Base-by-base conservation (phyloP, 2,888 invertebrate genomes). In the Conus canariensis region DNA sequence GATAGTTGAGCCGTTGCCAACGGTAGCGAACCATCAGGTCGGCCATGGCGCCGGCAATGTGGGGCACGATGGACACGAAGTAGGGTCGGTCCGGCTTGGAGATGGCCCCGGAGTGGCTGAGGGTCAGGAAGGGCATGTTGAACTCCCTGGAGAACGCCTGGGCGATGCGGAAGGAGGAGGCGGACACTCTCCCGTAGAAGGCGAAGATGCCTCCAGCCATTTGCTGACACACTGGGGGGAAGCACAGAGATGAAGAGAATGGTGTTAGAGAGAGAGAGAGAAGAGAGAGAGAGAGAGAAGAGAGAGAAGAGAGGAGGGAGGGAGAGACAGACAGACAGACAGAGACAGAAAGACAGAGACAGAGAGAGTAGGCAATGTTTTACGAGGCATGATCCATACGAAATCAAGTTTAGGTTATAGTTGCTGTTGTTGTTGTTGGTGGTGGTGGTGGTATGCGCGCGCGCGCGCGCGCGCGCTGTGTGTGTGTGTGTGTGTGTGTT, bases 41-140 rank as follows among this genome's bases (percentile, higher is more conserved):
- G 9, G 93, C 98, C 97, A 90, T 98, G 96, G 95, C 99, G 97
- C 82, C 97, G 97, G 89, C 98, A 98, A 22, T 97, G 96, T 90
- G 97, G 97, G 83, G 98, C 98, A 90, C 94, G 91, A n/a, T 99
- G 98, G 97, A 99, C 98, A 96, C 98, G 98, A 77, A 99, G 97
- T 14, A 99, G 97, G 92, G 88, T 14, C 91, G 92, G 5, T 90
- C 90, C 0, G 90, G 90, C 74, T 91, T 88, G 64, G 90, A 90
- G 14, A 90, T 90, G 0, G 90, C 85, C 8, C 90, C 90, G 1
- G 94, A 91, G n/a, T 93, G 91, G 88, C 93, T 93, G 7, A 94
- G 93, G 12, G 94, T 92, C 60, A 95, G 92, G 89, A 93, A 94
- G n/a, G 95, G 95, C 93, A 95, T 94, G 80, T 94, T 94, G 90